These are phyloP conservation scores for Archips crataeganus DNA, from an alignment of 2,888 invertebrate species.

Conservation along the genomic window DNA sequence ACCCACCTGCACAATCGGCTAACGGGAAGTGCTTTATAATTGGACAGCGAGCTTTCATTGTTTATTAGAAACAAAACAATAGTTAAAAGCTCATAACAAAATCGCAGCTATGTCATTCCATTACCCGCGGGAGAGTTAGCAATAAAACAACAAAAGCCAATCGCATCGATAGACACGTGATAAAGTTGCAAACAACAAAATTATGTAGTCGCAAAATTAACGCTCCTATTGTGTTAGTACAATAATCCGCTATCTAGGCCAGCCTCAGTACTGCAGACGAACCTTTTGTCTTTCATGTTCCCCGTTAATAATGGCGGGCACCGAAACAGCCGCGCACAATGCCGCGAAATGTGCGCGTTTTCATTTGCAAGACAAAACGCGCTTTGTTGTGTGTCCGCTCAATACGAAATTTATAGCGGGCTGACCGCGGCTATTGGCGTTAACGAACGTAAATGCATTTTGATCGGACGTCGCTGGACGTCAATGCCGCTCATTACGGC, in stretches of 20 bases:
- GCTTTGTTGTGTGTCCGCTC: conserved; percentile 85
- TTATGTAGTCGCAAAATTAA: conserved; percentile 85
- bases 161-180: conserved; percentile 78
- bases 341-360: conserved; percentile 86
- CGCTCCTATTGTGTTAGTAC: conserved; percentile 85
- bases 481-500: conserved; percentile 24
- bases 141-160: conserved; percentile 56
- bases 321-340: conserved; percentile 86
- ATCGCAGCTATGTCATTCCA: conserved; percentile 46
- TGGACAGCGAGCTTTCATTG: conserved; percentile 45
- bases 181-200: conserved; percentile 84
- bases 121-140: conserved; percentile 34
- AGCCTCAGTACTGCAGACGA: conserved; percentile 86
- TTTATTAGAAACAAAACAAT: conserved; percentile 25
- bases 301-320: conserved; percentile 86
- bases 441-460: conserved; percentile 81
- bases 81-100: conserved; percentile 48
- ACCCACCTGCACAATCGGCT: not conserved
- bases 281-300: conserved; percentile 87
- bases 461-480: conserved; percentile 59
- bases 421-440: conserved; percentile 81
- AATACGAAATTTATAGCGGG: conserved; percentile 85
- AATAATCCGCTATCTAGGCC: conserved; percentile 86
- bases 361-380: conserved; percentile 86
- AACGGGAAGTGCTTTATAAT: conserved; percentile 42